Evolutionary conservation across 2,797 vertebrate species (phyloP).

Genomic region (Psittacula derbiana): DNA sequence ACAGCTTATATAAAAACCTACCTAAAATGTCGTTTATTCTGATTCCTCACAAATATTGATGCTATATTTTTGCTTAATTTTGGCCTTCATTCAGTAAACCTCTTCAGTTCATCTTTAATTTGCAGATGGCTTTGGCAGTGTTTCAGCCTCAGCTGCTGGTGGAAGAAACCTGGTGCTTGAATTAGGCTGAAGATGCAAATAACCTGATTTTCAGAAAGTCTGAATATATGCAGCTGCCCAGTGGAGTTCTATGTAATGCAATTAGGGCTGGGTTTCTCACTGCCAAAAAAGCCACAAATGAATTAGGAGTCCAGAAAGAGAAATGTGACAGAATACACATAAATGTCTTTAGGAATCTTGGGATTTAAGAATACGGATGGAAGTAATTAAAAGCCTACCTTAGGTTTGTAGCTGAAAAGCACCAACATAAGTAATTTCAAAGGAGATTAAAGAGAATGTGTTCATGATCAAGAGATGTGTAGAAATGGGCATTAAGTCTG

Average conservation of each 20-base stretch:
- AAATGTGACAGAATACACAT: not conserved
- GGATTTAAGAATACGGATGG: not conserved
- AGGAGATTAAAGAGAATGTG: not conserved
- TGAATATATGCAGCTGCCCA: constrained; percentile 16
- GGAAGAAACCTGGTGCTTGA: constrained; percentile 20
- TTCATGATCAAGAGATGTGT: not conserved
- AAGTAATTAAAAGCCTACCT: not conserved
- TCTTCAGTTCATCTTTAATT: constrained; percentile 39
- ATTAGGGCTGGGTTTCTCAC: not conserved
- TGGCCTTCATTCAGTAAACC: constrained; percentile 45
- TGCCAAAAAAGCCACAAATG: not conserved
- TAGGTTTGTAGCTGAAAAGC: not conserved
- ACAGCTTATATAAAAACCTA: not conserved
- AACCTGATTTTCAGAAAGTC: constrained; percentile 31
- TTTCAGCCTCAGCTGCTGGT: constrained; percentile 50
- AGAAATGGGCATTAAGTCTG: not conserved
- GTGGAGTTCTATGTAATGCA: constrained; percentile 29
- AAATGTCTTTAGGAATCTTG: not conserved
- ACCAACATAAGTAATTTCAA: not conserved
- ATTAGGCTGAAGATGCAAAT: constrained; percentile 43
- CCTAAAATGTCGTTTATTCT: not conserved
- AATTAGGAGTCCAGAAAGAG: not conserved
- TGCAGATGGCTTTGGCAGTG: constrained; percentile 55
- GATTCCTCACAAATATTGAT: constrained; percentile 57
- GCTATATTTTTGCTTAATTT: constrained; percentile 44